Conservation (phyloP, 2,797 vertebrate species). For the Pterois miles region DNA sequence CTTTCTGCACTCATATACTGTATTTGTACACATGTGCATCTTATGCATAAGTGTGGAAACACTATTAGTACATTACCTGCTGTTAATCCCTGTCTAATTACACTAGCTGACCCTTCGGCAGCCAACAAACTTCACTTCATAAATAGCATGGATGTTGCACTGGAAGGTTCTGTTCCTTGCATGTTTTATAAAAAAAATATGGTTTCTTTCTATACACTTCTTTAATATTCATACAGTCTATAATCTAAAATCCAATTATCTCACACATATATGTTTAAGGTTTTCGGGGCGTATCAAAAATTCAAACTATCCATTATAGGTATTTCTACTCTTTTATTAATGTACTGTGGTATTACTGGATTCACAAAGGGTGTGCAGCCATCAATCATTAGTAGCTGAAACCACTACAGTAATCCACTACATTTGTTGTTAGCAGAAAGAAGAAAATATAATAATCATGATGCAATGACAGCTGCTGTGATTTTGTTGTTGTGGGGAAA, state of each 20-base stretch:
- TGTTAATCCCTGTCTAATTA: slow-evolving; percentile 37
- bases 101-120: background rate
- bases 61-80: background rate
- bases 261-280: background rate
- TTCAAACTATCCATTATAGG: background rate
- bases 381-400: background rate
- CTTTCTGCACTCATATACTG: background rate
- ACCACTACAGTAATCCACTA: background rate
- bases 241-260: background rate
- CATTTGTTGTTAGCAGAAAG: background rate
- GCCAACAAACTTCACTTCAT: background rate
- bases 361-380: background rate
- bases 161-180: background rate
- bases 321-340: background rate
- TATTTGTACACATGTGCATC: background rate
- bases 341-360: background rate
- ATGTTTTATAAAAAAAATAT: background rate
- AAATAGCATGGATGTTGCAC: background rate
- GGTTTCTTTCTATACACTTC: background rate
- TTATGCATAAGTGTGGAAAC: background rate
- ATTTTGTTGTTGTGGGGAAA: too few species aligned
- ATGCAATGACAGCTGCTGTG: background rate
- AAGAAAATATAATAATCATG: background rate
- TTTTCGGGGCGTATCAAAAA: background rate
- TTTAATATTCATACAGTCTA: background rate